Percentiles rank a stretch among this genome's conserved stretches.
phyloP scores from a whole-genome alignment of 2,888 invertebrate genomes.

The Chymomyza amoena region DNA sequence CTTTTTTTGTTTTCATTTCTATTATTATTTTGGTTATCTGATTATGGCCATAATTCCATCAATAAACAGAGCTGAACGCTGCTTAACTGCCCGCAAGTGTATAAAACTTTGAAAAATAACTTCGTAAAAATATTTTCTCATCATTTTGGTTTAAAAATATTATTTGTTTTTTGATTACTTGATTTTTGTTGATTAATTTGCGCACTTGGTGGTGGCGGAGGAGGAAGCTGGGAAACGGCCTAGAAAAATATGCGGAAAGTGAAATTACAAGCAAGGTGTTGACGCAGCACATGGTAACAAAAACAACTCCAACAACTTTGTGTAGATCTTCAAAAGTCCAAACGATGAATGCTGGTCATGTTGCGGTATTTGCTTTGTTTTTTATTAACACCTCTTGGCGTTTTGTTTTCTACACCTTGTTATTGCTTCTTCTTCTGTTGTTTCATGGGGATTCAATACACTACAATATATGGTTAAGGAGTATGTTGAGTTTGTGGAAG shows the following conservation, averaged over 20 bases:
- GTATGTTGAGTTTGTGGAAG: not conserved
- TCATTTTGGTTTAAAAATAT: conserved; percentile 32
- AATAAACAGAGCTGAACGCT: conserved; percentile 67
- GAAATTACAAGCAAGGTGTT: conserved; percentile 53
- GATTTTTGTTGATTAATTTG: conserved; percentile 35
- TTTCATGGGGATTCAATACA: conserved; percentile 11
- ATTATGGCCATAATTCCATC: conserved; percentile 53
- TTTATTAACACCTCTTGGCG: conserved; percentile 45
- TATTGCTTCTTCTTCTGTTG: conserved; percentile 11
- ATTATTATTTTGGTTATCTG: conserved; percentile 33
- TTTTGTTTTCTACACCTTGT: conserved; percentile 1
- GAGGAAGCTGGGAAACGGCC: conserved; percentile 14
- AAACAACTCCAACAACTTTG: conserved; percentile 14
- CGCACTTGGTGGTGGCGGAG: conserved; percentile 2
- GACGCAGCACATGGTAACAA: conserved; percentile 19
- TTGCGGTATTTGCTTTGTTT: conserved; percentile 24
- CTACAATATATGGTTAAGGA: not conserved
- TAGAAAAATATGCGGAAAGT: conserved; percentile 61
- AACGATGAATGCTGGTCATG: conserved; percentile 11
- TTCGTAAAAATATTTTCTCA: conserved; percentile 62
- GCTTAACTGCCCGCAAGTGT: conserved; percentile 56
- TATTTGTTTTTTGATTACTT: conserved; percentile 14
- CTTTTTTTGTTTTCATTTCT: not conserved
- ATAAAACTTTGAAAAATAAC: not conserved
- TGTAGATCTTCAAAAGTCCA: conserved; percentile 16